phyloP scores from a whole-genome alignment of 92 coral and sea anemone species.

The Zoanthus solanderi region DNA sequence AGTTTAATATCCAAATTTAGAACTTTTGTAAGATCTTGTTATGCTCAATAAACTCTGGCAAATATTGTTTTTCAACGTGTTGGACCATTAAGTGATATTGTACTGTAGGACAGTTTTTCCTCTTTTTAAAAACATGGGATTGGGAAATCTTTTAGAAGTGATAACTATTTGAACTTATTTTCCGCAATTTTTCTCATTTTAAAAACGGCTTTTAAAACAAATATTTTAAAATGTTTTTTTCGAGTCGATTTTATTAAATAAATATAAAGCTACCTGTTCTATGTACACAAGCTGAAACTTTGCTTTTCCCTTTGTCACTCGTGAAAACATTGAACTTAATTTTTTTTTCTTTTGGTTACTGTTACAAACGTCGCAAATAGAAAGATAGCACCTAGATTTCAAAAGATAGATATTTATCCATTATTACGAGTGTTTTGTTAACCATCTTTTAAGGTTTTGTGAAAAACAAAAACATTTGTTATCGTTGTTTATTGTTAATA shows the following conservation, averaged over 20 bases:
- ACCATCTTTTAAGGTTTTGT: constrained; percentile 27
- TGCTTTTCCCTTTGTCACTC: constrained; percentile 29
- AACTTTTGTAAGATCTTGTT: not conserved
- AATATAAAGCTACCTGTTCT: constrained; percentile 15
- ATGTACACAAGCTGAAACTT: constrained; percentile 16
- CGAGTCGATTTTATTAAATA: constrained; percentile 19
- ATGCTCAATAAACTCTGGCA: not conserved
- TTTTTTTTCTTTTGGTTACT: not conserved
- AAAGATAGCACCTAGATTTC: not conserved
- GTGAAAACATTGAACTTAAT: not conserved
- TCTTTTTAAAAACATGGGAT: not conserved
- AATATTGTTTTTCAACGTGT: not conserved
- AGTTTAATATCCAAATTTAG: not conserved
- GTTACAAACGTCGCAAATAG: not conserved
- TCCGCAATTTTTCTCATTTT: not conserved
- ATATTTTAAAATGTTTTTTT: not conserved
- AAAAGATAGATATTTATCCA: not conserved
- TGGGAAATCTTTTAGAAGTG: not conserved
- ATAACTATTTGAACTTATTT: not conserved
- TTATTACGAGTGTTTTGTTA: constrained; percentile 6
- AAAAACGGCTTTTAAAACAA: not conserved
- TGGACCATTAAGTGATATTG: not conserved
- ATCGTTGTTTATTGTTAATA: constrained; percentile 58
- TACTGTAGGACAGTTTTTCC: not conserved
- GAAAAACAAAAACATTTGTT: not conserved